Conservation (phyloP, 2,888 invertebrate genomes). For the Meteorus cinctellus region DNA sequence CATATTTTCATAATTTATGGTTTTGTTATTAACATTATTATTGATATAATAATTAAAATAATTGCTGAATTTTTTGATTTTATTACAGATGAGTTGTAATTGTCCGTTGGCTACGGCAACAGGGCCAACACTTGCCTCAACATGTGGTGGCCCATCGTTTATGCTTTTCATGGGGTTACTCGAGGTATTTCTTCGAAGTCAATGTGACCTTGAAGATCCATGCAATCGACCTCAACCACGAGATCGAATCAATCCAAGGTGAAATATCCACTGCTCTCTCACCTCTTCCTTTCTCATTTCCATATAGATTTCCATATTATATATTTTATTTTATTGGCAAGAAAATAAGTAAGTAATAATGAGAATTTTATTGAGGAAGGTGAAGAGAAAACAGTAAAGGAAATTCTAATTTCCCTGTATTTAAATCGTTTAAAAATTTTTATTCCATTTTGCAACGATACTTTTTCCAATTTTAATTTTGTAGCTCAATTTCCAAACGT, state of each 20-base stretch:
- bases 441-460: too few relatives aligned
- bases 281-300: too few relatives aligned
- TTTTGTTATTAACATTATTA: too few relatives aligned
- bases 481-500: too few relatives aligned
- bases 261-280: neutral
- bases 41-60: too few relatives aligned
- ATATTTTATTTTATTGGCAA: neutral
- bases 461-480: too few relatives aligned
- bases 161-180: constrained; percentile 93
- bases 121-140: constrained; percentile 89
- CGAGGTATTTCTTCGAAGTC: constrained; percentile 88
- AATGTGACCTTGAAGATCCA: constrained; percentile 91
- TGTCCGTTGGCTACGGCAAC: constrained; percentile 82
- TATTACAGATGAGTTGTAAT: constrained; percentile 77
- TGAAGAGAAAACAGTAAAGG: too few relatives aligned
- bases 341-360: constrained; percentile 16
- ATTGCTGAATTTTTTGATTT: neutral
- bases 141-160: constrained; percentile 88
- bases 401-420: too few relatives aligned
- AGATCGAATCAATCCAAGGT: constrained; percentile 66
- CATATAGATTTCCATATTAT: neutral
- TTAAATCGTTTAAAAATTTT: too few relatives aligned
- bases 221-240: constrained; percentile 80
- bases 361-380: neutral
- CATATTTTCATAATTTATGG: too few relatives aligned